Evolutionary conservation across 2,888 invertebrate species (phyloP).

Genomic region (Drosophila borealis): DNA sequence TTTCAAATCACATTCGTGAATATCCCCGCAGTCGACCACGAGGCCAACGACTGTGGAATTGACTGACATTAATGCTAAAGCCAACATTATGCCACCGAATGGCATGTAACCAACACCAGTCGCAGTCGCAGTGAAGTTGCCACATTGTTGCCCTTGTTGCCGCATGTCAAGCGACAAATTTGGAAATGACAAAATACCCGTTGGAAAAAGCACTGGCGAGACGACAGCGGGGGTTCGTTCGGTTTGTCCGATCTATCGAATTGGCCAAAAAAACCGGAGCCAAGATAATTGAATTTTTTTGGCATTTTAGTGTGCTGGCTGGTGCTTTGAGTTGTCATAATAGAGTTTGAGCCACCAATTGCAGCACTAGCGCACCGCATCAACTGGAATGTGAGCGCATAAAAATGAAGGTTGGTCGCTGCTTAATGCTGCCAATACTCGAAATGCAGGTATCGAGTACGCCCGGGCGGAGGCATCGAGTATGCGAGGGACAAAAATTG

Average conservation of each 20-base stretch:
- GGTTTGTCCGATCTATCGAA: conserved; percentile 24
- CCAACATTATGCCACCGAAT: conserved; percentile 71
- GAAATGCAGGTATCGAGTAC: conserved; percentile 23
- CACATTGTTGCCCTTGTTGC: conserved; percentile 42
- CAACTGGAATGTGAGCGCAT: conserved; percentile 56
- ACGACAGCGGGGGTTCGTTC: background rate
- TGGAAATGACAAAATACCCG: conserved; percentile 76
- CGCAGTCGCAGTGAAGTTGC: conserved; percentile 21
- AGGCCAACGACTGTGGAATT: conserved; percentile 29
- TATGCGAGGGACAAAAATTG: conserved; percentile 54
- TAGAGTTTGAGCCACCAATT: conserved; percentile 63
- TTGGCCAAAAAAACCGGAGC: conserved; percentile 44
- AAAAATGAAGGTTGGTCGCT: conserved; percentile 31
- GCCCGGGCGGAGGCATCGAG: conserved; percentile 1
- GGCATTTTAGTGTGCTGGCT: conserved; percentile 24
- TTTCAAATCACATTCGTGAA: conserved; percentile 76
- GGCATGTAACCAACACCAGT: conserved; percentile 54
- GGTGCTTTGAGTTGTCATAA: conserved; percentile 70
- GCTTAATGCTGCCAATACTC: conserved; percentile 50
- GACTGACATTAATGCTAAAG: conserved; percentile 77
- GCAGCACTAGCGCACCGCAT: conserved; percentile 8
- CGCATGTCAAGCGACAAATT: conserved; percentile 79
- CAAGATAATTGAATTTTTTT: conserved; percentile 75
- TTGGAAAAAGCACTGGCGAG: conserved; percentile 46
- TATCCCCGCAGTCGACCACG: conserved; percentile 40